A percentile compares a stretch with the other conserved stretches of the same genome.
Conservation (phyloP, 2,888 invertebrate genomes). For the Danaus chrysippus region DNA sequence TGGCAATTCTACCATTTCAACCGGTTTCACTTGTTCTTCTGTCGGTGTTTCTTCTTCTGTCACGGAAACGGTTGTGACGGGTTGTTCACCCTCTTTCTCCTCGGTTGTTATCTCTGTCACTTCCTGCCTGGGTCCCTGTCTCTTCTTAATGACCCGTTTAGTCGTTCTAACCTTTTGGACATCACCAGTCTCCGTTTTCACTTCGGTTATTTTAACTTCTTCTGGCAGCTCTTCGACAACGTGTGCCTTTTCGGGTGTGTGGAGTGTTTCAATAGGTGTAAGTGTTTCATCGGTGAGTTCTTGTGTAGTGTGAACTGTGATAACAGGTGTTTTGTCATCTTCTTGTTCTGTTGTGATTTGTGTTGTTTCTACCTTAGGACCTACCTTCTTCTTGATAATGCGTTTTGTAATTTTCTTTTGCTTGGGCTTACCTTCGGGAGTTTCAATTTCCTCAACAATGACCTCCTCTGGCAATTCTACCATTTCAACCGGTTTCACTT, state of each 20-base stretch:
- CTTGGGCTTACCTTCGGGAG: neutral
- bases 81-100: constrained; percentile 36
- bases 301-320: constrained; percentile 29
- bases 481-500: constrained; percentile 35
- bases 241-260: constrained; percentile 27
- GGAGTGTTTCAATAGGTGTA: constrained; percentile 26
- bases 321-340: constrained; percentile 52
- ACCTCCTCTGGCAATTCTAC: constrained; percentile 40
- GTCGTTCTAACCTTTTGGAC: constrained; percentile 27
- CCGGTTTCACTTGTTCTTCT: constrained; percentile 31
- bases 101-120: constrained; percentile 41
- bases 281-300: constrained; percentile 29
- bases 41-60: constrained; percentile 38
- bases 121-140: constrained; percentile 41
- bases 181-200: constrained; percentile 15
- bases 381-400: constrained; percentile 31
- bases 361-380: constrained; percentile 42
- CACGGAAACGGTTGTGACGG: constrained; percentile 34
- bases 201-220: constrained; percentile 20
- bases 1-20: constrained; percentile 36
- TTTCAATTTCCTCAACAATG: neutral
- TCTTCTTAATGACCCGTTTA: constrained; percentile 36
- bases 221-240: constrained; percentile 13
- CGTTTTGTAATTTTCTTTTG: constrained; percentile 3
- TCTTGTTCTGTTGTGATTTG: constrained; percentile 34